phyloP scores from a whole-genome alignment of 2,888 invertebrate species.

The Temnothorax ravouxi region DNA sequence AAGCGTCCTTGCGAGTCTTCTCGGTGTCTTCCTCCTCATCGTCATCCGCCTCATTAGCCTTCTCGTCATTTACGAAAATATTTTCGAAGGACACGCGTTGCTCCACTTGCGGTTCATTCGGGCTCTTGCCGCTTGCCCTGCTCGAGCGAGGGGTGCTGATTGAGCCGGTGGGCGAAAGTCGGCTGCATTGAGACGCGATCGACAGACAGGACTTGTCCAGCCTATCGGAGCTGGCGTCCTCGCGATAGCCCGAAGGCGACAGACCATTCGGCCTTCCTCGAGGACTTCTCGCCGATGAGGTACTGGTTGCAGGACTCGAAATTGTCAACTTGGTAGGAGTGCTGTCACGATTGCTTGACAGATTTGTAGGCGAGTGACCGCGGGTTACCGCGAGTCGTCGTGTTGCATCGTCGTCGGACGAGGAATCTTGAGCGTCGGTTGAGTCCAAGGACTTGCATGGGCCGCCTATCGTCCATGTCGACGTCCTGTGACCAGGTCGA shows the following conservation, averaged over 20 bases:
- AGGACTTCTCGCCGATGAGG: slow-evolving; percentile 46
- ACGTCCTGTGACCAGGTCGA: slow-evolving; percentile 63
- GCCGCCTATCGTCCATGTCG: slow-evolving; percentile 75
- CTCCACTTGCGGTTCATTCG: slow-evolving; percentile 56
- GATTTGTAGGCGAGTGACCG: slow-evolving; percentile 57
- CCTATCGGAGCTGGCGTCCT: slow-evolving; percentile 60
- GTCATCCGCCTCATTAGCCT: slow-evolving; percentile 54
- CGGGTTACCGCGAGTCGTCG: slow-evolving; percentile 67
- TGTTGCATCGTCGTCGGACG: slow-evolving; percentile 79
- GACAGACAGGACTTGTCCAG: slow-evolving; percentile 68
- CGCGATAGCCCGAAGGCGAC: slow-evolving; percentile 60
- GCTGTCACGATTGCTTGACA: slow-evolving; percentile 63
- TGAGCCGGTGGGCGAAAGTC: slow-evolving; percentile 67
- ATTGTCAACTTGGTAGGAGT: slow-evolving; percentile 11
- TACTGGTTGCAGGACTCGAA: slow-evolving; percentile 51
- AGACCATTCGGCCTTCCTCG: slow-evolving; percentile 56
- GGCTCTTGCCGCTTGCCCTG: slow-evolving; percentile 56
- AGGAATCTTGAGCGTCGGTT: slow-evolving; percentile 78
- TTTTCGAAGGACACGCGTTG: slow-evolving; percentile 71
- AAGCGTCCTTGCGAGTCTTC: slow-evolving; percentile 53
- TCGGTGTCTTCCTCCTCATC: slow-evolving; percentile 53
- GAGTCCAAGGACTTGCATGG: slow-evolving; percentile 76
- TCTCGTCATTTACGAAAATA: slow-evolving; percentile 62
- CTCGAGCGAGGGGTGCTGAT: slow-evolving; percentile 62
- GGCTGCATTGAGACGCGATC: slow-evolving; percentile 69